A percentile compares a stretch with the other conserved stretches of the same genome.
These are phyloP conservation scores for Rhorus exstirpatorius DNA, from an alignment of 2,888 invertebrate genomes.

Conservation along the genomic window DNA sequence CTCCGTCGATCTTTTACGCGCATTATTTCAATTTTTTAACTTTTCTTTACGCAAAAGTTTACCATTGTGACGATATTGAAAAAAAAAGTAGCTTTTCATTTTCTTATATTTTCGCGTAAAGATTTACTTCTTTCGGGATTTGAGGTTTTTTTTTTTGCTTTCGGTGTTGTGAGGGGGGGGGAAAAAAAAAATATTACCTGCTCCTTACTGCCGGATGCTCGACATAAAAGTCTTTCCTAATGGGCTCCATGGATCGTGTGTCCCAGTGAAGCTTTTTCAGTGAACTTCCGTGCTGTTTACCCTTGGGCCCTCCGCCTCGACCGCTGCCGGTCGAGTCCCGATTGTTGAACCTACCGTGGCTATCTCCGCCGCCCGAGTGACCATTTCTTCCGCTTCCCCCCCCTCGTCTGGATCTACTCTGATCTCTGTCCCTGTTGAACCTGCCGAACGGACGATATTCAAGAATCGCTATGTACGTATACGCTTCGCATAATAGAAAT, in stretches of 20 bases:
- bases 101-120: too few species aligned
- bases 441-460: constrained; percentile 63
- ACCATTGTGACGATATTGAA: not conserved
- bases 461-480: not conserved
- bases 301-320: constrained; percentile 76
- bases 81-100: not conserved
- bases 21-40: not conserved
- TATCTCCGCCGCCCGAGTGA: constrained; percentile 78
- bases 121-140: too few species aligned
- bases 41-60: not conserved
- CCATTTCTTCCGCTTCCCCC: constrained; percentile 81
- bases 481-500: not conserved
- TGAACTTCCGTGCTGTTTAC: constrained; percentile 85
- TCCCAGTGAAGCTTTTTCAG: constrained; percentile 88
- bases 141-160: not conserved
- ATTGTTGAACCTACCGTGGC: constrained; percentile 76
- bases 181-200: constrained; percentile 80
- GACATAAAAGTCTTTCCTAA: constrained; percentile 93
- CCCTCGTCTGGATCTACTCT: constrained; percentile 79
- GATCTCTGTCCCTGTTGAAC: constrained; percentile 81
- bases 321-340: constrained; percentile 77
- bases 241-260: constrained; percentile 88
- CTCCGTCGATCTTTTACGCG: constrained; percentile 77
- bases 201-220: constrained; percentile 89
- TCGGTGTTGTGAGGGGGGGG: too few species aligned